Conservation (phyloP, 2,113 vertebrate species). For the human (Homo sapiens) region GRCh38 chr2:182249501-182250000, state of each 20-base stretch:
- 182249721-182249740: rapidly evolving
- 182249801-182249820: background rate
- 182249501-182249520: background rate
- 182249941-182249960: background rate
- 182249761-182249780: background rate
- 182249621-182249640: background rate
- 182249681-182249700: background rate
- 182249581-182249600: background rate
- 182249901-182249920: background rate
- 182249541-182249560: background rate
- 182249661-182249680: background rate
- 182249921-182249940: background rate
- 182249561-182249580: background rate
- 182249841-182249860: background rate
- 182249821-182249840: background rate
- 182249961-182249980: background rate
- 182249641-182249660: background rate
- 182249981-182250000: background rate
- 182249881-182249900: background rate
- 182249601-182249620: background rate
- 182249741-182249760: background rate
- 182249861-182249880: background rate
- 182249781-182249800: background rate
- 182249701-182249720: background rate
- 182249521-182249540: background rate